Percentiles rank a stretch among this genome's conserved stretches.
Conservation (phyloP, 2,113 vertebrate species). For the Hucho hucho region DNA sequence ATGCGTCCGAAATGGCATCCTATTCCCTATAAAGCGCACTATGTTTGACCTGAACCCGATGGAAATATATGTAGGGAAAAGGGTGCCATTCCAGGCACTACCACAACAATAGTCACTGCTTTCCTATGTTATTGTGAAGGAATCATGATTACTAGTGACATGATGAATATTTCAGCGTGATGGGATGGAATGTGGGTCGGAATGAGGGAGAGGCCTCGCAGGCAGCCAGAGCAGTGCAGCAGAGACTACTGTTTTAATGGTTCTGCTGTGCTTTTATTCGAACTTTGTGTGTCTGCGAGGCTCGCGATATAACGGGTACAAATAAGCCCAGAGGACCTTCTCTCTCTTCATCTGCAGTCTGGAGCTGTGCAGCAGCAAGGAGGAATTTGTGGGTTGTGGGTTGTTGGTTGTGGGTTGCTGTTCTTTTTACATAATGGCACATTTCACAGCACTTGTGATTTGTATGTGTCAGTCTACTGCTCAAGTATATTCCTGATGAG, state of each 20-base stretch:
- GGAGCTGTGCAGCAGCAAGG: neutral
- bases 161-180: conserved; percentile 53
- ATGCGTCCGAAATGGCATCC: too few relatives aligned
- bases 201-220: conserved; percentile 49
- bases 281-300: conserved; percentile 24
- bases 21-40: too few relatives aligned
- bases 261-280: conserved; percentile 51
- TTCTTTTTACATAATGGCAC: too few relatives aligned
- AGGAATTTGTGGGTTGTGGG: conserved; percentile 12
- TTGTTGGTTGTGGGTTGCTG: conserved; percentile 3
- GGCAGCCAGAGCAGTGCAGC: conserved; percentile 13
- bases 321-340: conserved; percentile 52
- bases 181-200: conserved; percentile 58
- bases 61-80: too few relatives aligned
- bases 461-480: too few relatives aligned
- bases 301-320: conserved; percentile 42
- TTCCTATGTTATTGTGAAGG: conserved; percentile 16
- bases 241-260: conserved; percentile 49
- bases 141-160: conserved; percentile 39
- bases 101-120: neutral
- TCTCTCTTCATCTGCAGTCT: conserved; percentile 34
- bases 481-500: too few relatives aligned
- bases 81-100: too few relatives aligned
- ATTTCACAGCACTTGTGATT: too few relatives aligned
- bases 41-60: neutral